Conservation (phyloP, 53 echinoderm and acorn worm genomes). For the Astropecten irregularis region DNA sequence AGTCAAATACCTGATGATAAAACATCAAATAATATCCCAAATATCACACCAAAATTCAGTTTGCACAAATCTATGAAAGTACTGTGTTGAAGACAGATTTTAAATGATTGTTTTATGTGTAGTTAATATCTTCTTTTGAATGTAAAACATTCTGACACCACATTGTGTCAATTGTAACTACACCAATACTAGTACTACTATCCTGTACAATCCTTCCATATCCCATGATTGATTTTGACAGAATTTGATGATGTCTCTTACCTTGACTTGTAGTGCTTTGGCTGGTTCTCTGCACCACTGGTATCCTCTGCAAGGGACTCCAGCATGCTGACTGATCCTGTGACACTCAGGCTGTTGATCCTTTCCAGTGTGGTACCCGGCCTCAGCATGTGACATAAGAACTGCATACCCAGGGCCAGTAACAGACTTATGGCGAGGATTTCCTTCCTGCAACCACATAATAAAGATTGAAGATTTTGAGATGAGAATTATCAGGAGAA, state of each 20-base stretch:
- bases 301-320: conserved; percentile 17
- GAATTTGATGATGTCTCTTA: too few relatives aligned
- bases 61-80: not conserved
- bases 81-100: not conserved
- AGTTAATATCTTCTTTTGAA: too few relatives aligned
- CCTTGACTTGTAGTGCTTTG: conserved; percentile 80
- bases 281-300: conserved; percentile 21
- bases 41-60: not conserved
- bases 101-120: too few relatives aligned
- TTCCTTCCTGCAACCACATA: conserved; percentile 69
- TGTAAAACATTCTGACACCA: too few relatives aligned
- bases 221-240: too few relatives aligned
- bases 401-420: conserved; percentile 80
- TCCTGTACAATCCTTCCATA: too few relatives aligned
- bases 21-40: not conserved
- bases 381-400: conserved; percentile 74
- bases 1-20: conserved; percentile 67
- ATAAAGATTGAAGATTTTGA: not conserved
- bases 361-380: conserved; percentile 38
- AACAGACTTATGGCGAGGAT: conserved; percentile 78
- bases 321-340: conserved; percentile 34
- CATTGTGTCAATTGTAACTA: too few relatives aligned
- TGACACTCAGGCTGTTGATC: conserved; percentile 35
- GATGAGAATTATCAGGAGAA: too few relatives aligned
- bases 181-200: too few relatives aligned